These are phyloP conservation scores for Sisyra nigra DNA, from an alignment of 2,888 invertebrate species.

Conservation along the genomic window DNA sequence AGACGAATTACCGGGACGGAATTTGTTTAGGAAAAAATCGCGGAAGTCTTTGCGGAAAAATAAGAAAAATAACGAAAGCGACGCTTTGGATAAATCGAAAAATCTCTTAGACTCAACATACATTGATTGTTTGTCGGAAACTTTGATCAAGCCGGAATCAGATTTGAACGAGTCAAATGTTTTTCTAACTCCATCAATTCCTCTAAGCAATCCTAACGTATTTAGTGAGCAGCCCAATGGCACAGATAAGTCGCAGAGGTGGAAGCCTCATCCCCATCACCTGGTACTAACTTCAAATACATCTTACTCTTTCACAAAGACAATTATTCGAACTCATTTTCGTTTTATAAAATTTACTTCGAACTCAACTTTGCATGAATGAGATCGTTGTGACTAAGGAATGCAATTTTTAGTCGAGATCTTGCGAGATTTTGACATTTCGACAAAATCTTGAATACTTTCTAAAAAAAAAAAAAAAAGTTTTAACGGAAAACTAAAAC, in stretches of 20 bases:
- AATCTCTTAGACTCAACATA: neutral
- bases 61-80: neutral
- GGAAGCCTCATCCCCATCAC: slow-evolving; percentile 3
- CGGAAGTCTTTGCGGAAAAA: slow-evolving; percentile 3
- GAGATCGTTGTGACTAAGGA: no score
- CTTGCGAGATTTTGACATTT: no score
- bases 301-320: neutral
- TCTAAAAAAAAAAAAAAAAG: no score
- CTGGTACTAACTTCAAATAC: slow-evolving; percentile 7
- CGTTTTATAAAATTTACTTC: no score
- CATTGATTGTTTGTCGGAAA: neutral
- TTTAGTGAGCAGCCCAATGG: slow-evolving; percentile 4
- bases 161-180: neutral
- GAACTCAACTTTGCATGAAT: no score
- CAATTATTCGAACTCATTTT: no score
- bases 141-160: neutral
- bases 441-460: no score
- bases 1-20: neutral
- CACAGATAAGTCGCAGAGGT: slow-evolving; percentile 1
- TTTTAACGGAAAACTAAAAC: no score
- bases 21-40: slow-evolving; percentile 2
- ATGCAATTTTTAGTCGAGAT: no score
- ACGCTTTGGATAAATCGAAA: neutral
- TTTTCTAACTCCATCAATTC: slow-evolving; percentile 1
- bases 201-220: slow-evolving; percentile 1